These are phyloP conservation scores for Myrmophylax atrothorax DNA, from an alignment of 2,113 vertebrate genomes.

Conservation along the genomic window DNA sequence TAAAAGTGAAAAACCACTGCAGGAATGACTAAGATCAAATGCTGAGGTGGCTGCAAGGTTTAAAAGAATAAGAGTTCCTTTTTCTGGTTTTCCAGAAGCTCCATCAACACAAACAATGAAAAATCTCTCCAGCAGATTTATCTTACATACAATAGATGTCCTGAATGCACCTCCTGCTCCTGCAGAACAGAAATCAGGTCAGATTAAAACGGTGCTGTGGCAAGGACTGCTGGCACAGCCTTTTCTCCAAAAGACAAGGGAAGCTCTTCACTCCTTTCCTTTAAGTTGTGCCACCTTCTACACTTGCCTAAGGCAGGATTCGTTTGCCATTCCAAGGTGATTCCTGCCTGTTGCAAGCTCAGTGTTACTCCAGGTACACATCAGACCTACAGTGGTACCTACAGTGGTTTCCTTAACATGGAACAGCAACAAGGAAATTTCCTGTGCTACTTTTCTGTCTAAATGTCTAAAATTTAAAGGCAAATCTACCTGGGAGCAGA, in stretches of 20 bases:
- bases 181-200: background rate
- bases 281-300: background rate
- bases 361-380: background rate
- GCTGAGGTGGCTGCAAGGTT: background rate
- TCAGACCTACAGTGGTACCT: background rate
- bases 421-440: background rate
- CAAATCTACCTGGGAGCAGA: background rate
- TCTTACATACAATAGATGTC: background rate
- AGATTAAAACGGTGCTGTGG: background rate
- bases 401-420: background rate
- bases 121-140: background rate
- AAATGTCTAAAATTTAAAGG: background rate
- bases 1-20: background rate
- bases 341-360: background rate
- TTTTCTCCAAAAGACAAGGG: background rate
- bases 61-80: background rate
- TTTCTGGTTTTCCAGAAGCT: background rate
- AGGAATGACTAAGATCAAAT: background rate
- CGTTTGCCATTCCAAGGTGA: background rate
- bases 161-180: background rate
- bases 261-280: background rate
- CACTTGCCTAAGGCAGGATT: background rate
- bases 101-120: background rate
- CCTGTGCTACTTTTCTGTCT: background rate
- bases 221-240: background rate